phyloP scores from a whole-genome alignment of 2,113 vertebrate species.

The Taurulus bubalis region DNA sequence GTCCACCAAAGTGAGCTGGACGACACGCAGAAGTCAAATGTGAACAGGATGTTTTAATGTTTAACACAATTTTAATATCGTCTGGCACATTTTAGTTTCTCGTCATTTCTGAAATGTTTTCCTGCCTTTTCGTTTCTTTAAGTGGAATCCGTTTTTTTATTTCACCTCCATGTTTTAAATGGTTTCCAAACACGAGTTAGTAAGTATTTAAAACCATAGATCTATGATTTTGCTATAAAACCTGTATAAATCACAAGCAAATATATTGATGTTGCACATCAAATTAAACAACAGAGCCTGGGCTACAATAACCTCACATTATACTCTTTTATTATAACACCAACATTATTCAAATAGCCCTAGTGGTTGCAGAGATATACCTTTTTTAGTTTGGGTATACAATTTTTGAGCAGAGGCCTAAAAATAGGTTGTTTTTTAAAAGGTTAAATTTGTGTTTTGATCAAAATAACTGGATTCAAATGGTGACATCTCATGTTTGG shows the following conservation, averaged over 20 bases:
- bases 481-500: too few species aligned
- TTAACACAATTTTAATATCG: not conserved
- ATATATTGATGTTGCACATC: too few species aligned
- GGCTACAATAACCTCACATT: too few species aligned
- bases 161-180: not conserved
- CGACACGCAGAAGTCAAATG: conserved; percentile 3
- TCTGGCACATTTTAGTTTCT: not conserved
- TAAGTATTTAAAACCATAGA: not conserved
- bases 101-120: not conserved
- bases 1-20: conserved; percentile 89
- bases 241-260: too few species aligned
- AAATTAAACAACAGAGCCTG: too few species aligned
- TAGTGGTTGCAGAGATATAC: too few species aligned
- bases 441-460: not conserved
- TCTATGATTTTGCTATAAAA: too few species aligned
- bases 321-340: too few species aligned
- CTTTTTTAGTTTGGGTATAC: too few species aligned
- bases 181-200: not conserved
- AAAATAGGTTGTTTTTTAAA: too few species aligned
- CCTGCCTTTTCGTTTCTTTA: not conserved
- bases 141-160: not conserved
- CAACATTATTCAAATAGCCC: too few species aligned
- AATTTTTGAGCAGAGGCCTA: too few species aligned
- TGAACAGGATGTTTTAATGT: not conserved
- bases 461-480: not conserved